Evolutionary conservation across 2,797 vertebrate genomes (phyloP), one percentile per base, ranked within the genome.

Genomic region (Botia almorhae): DNA sequence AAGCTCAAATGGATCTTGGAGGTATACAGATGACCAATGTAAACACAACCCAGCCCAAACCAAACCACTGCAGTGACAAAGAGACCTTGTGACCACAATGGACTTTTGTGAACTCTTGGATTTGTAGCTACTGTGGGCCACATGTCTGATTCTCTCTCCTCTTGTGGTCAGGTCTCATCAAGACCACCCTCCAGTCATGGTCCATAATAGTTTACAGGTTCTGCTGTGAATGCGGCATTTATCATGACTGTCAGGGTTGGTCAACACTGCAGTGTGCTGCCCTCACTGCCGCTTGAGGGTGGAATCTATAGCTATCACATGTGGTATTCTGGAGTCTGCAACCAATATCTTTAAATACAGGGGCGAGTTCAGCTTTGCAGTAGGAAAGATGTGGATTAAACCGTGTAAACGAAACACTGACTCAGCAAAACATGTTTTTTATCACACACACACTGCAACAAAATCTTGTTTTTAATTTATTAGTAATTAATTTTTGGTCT

Each of bases 131-230:
- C 76, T 78, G 82, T 72, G 79, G 71, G 80, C 77, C 85, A 83
- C 82, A 85, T 82, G 83, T 78, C 69, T 50, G 3, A 69, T 55
- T 75, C 65, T 74, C 70, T 60, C 48, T 53, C 61, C 78, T 53
- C 56, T 63, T 77, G 77, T 70, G 82, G 82, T 48, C 82, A 82
- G 80, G 67, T 67, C 60, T 56, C 68, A 64, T 75, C 43, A 23
- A 63, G 55, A 75, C 76, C 84, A 67, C 77, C 74, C 82, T 84
- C 64, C 77, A 84, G 80, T 81, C 82, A 69, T 70, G 67, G 76
- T 64, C 73, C 61, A 83, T 87, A 89, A 89, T 87, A 82, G 84
- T 81, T 89, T 81, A 67, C 86, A 89, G 85, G 80, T 83, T 85
- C 80, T 39, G 76, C 69, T 76, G 80, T 82, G 65, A 87, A 86